phyloP scores from a whole-genome alignment of 2,797 vertebrate genomes.

The Valencia hispanica region DNA sequence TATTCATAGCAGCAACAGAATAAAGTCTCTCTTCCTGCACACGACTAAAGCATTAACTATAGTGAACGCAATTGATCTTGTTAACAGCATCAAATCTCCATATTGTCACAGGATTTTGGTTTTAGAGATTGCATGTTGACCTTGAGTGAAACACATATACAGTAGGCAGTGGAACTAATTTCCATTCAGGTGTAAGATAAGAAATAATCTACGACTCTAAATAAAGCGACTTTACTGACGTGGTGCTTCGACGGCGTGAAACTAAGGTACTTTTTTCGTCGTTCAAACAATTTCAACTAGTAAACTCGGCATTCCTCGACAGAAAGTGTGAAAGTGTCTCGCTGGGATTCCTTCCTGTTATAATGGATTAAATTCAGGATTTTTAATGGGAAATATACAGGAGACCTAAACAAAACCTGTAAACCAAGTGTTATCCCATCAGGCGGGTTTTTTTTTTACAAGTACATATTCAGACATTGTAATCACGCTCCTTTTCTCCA shows the following conservation, averaged over 20 bases:
- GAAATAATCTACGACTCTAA: not conserved
- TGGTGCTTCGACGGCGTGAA: not conserved
- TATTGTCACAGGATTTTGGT: not conserved
- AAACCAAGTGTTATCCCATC: too few species aligned
- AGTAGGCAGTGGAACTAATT: not conserved
- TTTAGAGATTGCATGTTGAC: not conserved
- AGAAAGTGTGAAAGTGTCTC: not conserved
- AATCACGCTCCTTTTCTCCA: not conserved
- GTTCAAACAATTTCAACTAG: not conserved
- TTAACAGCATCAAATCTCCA: not conserved
- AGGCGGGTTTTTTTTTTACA: not conserved
- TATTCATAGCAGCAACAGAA: not conserved
- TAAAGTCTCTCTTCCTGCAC: not conserved
- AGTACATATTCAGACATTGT: not conserved
- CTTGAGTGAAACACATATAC: not conserved
- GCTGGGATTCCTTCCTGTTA: not conserved
- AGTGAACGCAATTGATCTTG: not conserved
- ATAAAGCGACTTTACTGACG: constrained; percentile 1
- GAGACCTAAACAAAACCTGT: not conserved
- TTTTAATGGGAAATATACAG: not conserved
- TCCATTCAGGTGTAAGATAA: constrained; percentile 8
- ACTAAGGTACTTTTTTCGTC: not conserved
- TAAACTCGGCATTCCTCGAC: not conserved
- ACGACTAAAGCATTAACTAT: not conserved
- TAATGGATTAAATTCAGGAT: not conserved